A percentile compares a stretch with the other conserved stretches of the same genome.
Evolutionary conservation across 2,113 vertebrate species (phyloP).

Genomic region (Empidonax alnorum): DNA sequence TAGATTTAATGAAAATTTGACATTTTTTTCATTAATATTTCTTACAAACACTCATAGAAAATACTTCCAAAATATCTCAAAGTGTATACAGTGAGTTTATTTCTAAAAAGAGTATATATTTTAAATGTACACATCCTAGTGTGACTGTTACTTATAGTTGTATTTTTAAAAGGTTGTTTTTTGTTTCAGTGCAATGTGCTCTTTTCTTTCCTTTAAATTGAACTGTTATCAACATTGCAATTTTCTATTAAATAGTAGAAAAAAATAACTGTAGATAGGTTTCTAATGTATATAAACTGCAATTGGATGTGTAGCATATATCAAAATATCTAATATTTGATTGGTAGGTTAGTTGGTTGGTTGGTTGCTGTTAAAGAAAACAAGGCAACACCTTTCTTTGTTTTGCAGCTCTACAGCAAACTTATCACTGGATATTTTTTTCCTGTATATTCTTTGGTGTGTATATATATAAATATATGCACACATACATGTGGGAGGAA

Average conservation of each 20-base stretch:
- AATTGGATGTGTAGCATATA: background rate
- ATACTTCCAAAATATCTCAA: background rate
- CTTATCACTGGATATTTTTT: background rate
- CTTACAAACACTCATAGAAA: background rate
- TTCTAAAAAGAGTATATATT: background rate
- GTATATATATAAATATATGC: background rate
- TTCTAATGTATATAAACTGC: background rate
- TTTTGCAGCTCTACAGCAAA: background rate
- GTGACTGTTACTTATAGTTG: background rate
- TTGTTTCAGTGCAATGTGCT: background rate
- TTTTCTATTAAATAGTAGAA: background rate
- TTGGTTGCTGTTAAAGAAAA: background rate
- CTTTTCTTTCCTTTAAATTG: background rate
- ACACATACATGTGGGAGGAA: background rate
- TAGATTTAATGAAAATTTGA: background rate
- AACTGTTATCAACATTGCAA: background rate
- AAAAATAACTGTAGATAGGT: background rate
- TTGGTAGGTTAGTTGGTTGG: rapidly evolving
- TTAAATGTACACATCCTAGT: background rate
- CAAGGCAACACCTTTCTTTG: background rate
- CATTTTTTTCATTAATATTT: background rate
- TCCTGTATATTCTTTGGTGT: background rate
- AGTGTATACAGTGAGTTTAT: background rate
- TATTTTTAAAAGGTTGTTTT: background rate
- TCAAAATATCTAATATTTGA: background rate